These are phyloP conservation scores for Nesogale talazaci DNA, from an alignment of 2,113 vertebrate genomes.

Conservation along the genomic window DNA sequence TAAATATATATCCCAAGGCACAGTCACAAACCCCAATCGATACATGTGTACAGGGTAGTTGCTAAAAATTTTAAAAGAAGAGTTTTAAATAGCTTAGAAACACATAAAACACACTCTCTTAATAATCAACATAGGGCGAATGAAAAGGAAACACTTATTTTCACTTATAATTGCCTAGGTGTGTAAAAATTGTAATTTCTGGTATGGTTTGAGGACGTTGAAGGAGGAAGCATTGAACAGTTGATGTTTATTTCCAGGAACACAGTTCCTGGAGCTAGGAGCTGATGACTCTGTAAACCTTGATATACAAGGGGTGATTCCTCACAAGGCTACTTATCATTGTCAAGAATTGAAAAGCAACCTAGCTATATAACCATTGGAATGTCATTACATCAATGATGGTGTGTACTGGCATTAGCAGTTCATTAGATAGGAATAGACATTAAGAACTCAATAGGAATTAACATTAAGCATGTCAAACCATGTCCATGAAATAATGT, in stretches of 20 bases:
- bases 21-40: background rate
- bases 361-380: background rate
- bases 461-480: slow-evolving; percentile 25
- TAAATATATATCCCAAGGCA: background rate
- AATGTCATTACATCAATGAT: slow-evolving; percentile 24
- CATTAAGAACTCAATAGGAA: background rate
- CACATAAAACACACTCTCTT: background rate
- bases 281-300: slow-evolving; percentile 11
- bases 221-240: background rate
- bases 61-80: slow-evolving; percentile 18
- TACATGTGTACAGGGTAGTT: background rate
- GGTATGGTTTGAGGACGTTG: background rate
- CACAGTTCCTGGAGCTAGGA: background rate
- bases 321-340: background rate
- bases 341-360: slow-evolving; percentile 19
- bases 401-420: background rate
- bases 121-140: slow-evolving; percentile 27
- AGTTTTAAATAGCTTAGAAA: slow-evolving; percentile 21
- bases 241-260: background rate
- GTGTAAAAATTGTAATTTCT: slow-evolving; percentile 45
- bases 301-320: background rate
- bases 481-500: background rate
- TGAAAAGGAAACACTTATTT: slow-evolving; percentile 47
- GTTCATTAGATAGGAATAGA: too few species aligned
- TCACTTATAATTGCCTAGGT: slow-evolving; percentile 59